Conservation (phyloP, 2,113 vertebrate genomes). For the Neotragus moschatus region DNA sequence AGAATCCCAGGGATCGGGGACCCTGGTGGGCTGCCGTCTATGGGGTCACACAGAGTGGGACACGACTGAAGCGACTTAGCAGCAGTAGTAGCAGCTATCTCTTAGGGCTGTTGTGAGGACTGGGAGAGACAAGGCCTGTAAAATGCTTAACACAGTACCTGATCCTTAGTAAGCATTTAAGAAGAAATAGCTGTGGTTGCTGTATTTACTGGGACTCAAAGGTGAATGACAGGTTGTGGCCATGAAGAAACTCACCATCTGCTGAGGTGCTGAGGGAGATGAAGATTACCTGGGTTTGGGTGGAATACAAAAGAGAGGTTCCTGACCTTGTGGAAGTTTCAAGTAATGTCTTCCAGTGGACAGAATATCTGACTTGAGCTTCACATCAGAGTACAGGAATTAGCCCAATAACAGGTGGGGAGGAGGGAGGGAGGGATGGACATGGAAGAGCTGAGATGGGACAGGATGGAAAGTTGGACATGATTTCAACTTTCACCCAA, state of each 20-base stretch:
- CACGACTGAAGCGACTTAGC: too few species aligned
- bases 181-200: neutral
- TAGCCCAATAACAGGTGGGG: neutral
- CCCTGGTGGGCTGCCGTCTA: too few species aligned
- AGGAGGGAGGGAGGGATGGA: neutral
- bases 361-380: neutral
- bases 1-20: too few species aligned
- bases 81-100: too few species aligned
- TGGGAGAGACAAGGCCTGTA: neutral
- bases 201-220: neutral
- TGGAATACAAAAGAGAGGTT: neutral
- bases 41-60: too few species aligned
- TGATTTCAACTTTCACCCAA: neutral
- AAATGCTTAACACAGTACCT: neutral
- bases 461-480: neutral
- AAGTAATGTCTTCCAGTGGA: neutral
- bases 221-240: neutral
- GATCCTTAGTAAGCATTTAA: neutral
- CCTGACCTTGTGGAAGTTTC: neutral
- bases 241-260: neutral
- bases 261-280: neutral
- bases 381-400: neutral
- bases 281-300: neutral
- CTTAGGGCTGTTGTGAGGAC: neutral
- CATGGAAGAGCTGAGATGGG: neutral